phyloP scores from a whole-genome alignment of 2,113 vertebrate genomes.

The Daboia siamensis region DNA sequence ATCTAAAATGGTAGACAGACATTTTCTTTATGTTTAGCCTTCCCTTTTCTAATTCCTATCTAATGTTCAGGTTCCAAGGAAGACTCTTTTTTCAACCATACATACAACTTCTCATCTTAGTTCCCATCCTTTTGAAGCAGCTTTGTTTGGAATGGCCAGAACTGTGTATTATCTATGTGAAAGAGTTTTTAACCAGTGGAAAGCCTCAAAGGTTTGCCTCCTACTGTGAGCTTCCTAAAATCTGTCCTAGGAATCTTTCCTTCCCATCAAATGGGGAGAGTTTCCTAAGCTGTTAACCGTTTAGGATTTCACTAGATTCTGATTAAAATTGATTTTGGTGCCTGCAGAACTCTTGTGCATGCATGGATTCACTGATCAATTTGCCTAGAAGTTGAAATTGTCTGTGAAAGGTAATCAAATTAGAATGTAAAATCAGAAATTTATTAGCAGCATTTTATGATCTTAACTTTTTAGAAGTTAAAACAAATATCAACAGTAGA shows the following conservation, averaged over 20 bases:
- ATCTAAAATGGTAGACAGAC: conserved; percentile 50
- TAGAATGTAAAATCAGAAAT: conserved; percentile 73
- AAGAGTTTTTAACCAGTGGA: conserved; percentile 79
- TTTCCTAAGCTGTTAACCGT: conserved; percentile 67
- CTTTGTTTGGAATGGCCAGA: conserved; percentile 80
- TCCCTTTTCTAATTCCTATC: conserved; percentile 72
- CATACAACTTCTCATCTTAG: conserved; percentile 80
- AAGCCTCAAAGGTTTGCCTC: conserved; percentile 84
- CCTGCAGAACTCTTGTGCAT: conserved; percentile 61
- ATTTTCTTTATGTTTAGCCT: conserved; percentile 61
- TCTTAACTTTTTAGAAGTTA: conserved; percentile 44
- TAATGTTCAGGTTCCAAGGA: conserved; percentile 83
- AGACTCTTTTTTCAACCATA: conserved; percentile 79
- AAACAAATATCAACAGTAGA: conserved; percentile 27
- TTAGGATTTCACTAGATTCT: conserved; percentile 65
- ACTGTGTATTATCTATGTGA: conserved; percentile 84
- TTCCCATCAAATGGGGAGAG: conserved; percentile 49
- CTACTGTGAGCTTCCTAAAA: conserved; percentile 71
- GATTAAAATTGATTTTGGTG: conserved; percentile 67
- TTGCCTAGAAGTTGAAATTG: conserved; percentile 58
- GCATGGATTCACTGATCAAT: conserved; percentile 54
- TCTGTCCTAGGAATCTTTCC: conserved; percentile 61
- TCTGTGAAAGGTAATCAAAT: conserved; percentile 73
- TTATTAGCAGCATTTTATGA: conserved; percentile 30
- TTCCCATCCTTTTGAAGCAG: conserved; percentile 82